Evolutionary conservation across 2,888 invertebrate species (phyloP).

Genomic region (Leptinotarsa juncta): DNA sequence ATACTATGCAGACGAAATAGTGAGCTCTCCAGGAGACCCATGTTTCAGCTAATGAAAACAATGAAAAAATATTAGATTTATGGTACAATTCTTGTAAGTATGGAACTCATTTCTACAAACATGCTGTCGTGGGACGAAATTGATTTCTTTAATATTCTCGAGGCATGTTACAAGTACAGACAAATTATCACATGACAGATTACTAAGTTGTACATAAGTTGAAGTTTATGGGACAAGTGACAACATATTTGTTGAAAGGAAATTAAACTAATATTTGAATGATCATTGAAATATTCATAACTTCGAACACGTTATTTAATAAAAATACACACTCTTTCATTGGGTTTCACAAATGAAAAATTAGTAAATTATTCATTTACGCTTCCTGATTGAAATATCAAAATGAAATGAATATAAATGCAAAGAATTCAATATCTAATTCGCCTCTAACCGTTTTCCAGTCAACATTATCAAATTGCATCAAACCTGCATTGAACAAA

Average conservation of each 20-base stretch:
- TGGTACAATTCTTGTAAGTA: not conserved
- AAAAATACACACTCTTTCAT: too few relatives aligned
- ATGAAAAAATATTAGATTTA: conserved; percentile 9
- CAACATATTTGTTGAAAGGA: not conserved
- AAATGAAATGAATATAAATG: too few relatives aligned
- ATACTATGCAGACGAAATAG: not conserved
- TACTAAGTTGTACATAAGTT: conserved; percentile 15
- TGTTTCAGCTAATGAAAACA: conserved; percentile 7
- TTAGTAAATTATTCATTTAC: too few relatives aligned
- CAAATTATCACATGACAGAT: conserved; percentile 25
- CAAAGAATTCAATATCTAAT: too few relatives aligned
- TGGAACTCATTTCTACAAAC: conserved; percentile 8
- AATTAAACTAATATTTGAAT: not conserved
- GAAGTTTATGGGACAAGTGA: conserved; percentile 1
- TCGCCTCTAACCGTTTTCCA: too few relatives aligned
- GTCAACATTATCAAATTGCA: too few relatives aligned
- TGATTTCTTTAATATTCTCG: conserved; percentile 21
- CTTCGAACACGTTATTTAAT: too few relatives aligned
- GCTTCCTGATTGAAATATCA: too few relatives aligned
- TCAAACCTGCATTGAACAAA: too few relatives aligned
- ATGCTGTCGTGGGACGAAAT: conserved; percentile 20
- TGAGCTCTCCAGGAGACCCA: conserved; percentile 5
- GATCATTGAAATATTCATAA: too few relatives aligned
- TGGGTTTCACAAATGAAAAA: too few relatives aligned
- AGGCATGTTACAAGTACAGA: conserved; percentile 22